These are phyloP conservation scores for Potamarius usumacintae DNA, from an alignment of 2,113 vertebrate species.

Conservation along the genomic window DNA sequence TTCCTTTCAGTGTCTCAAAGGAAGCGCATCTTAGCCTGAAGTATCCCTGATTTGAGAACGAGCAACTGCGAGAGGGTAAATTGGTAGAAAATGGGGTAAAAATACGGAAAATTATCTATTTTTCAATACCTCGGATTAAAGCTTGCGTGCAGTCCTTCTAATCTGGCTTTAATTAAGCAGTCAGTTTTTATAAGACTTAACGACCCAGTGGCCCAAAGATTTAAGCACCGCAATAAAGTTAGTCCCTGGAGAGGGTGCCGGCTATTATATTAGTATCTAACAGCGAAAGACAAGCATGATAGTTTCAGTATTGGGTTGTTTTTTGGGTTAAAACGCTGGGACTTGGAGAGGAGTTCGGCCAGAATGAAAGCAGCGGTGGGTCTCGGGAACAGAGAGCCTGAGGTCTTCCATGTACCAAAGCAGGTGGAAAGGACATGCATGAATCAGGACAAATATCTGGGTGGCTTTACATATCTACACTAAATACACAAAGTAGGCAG, in stretches of 20 bases:
- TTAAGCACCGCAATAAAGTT: constrained; percentile 13
- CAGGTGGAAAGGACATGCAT: background rate
- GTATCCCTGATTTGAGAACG: background rate
- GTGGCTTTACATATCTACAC: background rate
- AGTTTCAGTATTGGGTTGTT: background rate
- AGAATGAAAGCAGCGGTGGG: background rate
- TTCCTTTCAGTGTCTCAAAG: background rate
- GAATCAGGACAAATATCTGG: background rate
- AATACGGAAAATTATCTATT: no score
- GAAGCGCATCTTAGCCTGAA: background rate
- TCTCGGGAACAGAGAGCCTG: background rate
- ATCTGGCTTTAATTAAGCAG: constrained; percentile 9
- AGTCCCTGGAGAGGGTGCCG: background rate
- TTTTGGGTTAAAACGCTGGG: background rate
- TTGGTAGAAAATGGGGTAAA: background rate
- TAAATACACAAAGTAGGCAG: background rate
- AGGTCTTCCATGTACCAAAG: background rate
- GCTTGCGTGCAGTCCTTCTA: background rate
- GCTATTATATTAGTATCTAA: constrained; percentile 11
- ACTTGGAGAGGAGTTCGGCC: background rate
- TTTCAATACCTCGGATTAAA: background rate
- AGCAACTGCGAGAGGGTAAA: background rate
- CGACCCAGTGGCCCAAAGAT: background rate
- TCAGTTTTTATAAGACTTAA: background rate
- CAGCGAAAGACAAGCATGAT: background rate